Percentiles rank a stretch among this genome's conserved stretches.
Conservation (phyloP, 2,797 vertebrate genomes). For the Lepus oiostolus region DNA sequence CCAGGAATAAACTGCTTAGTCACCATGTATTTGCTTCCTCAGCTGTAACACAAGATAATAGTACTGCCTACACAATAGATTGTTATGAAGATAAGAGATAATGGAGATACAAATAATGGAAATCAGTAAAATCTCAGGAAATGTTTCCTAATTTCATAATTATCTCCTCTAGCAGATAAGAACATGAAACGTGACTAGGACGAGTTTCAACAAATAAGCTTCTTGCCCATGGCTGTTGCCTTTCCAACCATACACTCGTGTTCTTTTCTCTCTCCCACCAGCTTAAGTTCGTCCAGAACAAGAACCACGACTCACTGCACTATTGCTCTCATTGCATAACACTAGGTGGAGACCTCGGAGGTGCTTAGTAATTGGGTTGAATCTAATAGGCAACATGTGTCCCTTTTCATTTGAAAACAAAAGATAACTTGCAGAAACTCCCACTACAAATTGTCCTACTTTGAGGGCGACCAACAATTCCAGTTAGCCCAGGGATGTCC, state of each 20-base stretch:
- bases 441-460: background rate
- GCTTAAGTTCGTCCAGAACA: background rate
- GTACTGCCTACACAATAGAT: background rate
- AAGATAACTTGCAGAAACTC: background rate
- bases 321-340: background rate
- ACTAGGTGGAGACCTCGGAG: background rate
- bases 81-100: background rate
- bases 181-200: background rate
- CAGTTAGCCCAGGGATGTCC: background rate
- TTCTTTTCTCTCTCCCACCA: background rate
- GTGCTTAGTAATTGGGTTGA: conserved; percentile 9
- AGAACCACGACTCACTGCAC: background rate
- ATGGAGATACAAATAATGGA: background rate
- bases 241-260: background rate
- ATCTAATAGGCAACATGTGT: background rate
- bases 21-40: background rate
- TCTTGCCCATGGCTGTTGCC: background rate
- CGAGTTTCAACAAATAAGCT: background rate
- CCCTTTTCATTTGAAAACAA: background rate
- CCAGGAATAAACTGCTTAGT: background rate
- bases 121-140: conserved; percentile 30
- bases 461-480: background rate
- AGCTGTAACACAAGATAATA: background rate
- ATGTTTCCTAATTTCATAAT: background rate
- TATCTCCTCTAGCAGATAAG: background rate